Evolutionary conservation across 2,113 vertebrate species (phyloP).

Genomic region (Odocoileus virginianus): DNA sequence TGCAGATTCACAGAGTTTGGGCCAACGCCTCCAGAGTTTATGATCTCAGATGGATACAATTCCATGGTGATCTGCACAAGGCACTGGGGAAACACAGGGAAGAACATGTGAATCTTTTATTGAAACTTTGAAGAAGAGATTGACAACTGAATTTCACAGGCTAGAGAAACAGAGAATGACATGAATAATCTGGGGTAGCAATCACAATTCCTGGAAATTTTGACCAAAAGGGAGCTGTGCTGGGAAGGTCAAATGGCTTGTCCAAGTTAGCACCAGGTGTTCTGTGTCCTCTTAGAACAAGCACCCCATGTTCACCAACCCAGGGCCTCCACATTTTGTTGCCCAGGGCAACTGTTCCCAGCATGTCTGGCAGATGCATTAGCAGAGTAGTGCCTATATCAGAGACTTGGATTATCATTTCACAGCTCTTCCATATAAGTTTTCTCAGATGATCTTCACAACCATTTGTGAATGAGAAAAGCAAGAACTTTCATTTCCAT

Average conservation of each 20-base stretch:
- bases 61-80: not conserved
- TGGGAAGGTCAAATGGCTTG: fast-evolving
- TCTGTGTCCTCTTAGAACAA: not conserved
- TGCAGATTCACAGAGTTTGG: not conserved
- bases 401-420: not conserved
- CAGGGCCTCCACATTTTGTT: not conserved
- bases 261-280: not conserved
- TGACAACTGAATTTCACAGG: not conserved
- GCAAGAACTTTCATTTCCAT: not conserved
- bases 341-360: not conserved
- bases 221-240: not conserved
- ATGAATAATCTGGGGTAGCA: not conserved
- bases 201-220: not conserved
- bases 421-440: not conserved
- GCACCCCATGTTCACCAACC: not conserved
- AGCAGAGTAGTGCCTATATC: not conserved
- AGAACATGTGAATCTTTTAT: fast-evolving
- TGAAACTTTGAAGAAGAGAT: not conserved
- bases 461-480: not conserved
- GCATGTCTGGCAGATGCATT: fast-evolving
- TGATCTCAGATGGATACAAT: not conserved
- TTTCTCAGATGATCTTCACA: not conserved
- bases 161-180: fast-evolving
- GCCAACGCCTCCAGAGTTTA: fast-evolving
- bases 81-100: not conserved